These are phyloP conservation scores for Hepsetus odoe DNA, from an alignment of 2,113 vertebrate genomes.

Conservation along the genomic window DNA sequence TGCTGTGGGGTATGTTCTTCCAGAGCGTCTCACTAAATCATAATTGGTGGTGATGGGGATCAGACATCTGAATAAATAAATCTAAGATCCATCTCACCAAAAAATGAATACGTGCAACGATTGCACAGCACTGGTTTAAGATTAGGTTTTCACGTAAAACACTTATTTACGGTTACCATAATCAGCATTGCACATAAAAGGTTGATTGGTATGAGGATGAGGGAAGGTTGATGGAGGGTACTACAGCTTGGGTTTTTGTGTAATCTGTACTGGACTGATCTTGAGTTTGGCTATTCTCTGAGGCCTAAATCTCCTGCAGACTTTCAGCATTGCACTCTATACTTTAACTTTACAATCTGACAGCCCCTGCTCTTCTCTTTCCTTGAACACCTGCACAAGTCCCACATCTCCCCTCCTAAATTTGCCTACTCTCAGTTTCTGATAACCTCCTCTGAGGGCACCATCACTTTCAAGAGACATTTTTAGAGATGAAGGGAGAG, in stretches of 20 bases:
- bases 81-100: no score
- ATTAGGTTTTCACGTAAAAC: no score
- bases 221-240: not conserved
- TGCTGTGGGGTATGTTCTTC: no score
- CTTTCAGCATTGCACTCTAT: slow-evolving; percentile 9
- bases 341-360: slow-evolving; percentile 19
- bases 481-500: slow-evolving; percentile 4
- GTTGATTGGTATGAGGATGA: not conserved
- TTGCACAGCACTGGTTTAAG: no score
- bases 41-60: no score
- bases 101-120: no score
- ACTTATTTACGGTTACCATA: no score
- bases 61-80: no score
- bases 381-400: slow-evolving; percentile 20
- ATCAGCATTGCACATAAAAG: no score
- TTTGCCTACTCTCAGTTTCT: not conserved
- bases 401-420: not conserved
- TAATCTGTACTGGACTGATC: slow-evolving; percentile 11
- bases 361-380: slow-evolving; percentile 3
- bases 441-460: slow-evolving; percentile 17
- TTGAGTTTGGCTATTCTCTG: not conserved
- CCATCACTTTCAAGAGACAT: not conserved
- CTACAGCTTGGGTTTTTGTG: not conserved
- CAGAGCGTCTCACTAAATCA: no score
- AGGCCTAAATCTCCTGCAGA: slow-evolving; percentile 16